Evolutionary conservation across 1,140 invertebrate genomes (phyloP), one percentile per base, ranked within the genome.

Genomic region (Atopsyche davidsoni): DNA sequence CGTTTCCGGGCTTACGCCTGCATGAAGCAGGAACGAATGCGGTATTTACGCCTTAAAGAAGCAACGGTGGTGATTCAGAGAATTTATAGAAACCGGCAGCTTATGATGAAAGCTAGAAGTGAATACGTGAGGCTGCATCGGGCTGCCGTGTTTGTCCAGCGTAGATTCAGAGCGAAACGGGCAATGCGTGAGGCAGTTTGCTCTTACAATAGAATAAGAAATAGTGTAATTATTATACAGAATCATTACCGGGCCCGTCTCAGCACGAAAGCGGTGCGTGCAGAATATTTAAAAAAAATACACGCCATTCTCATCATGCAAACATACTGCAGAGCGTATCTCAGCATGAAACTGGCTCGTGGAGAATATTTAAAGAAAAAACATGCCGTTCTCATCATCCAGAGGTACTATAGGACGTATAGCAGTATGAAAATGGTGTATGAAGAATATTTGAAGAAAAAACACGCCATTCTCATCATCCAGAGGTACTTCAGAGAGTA

Each of bases 101-200:
- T 57, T 11, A 73, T 71, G 67, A 68, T 59, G 46, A 53, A 54
- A 31, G 57, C 68, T 17, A 65, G 66, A 25, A 22, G 60, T 17
- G 21, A 59, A 2, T 80, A 69, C 58, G 28, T 70, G 13, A 32
- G 57, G 24, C 54, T 71, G 11, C 65, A 62, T 49, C 51, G 59
- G 9, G 61, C 70, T 11, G 59, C 60, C 4, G 58, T 66, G 7
- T 35, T 55, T 2, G 62, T 82, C 22, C 79, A 83, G 61, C 60
- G 25, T 2, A 64, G 64, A 54, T 75, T 67, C 52, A 70, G 62
- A 62, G 62, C 67, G 6, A 62, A 63, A 38, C 41, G 67, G 3
- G 11, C 43, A 4, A 66, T 67, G 60, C 72, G 65, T 46, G 52
- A 53, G 28, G 58, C 62, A 9, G 62, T 68, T 55, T 46, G 63